Base-by-base conservation (phyloP, 1,140 invertebrate species). In the Drosophila nebulosa region DNA sequence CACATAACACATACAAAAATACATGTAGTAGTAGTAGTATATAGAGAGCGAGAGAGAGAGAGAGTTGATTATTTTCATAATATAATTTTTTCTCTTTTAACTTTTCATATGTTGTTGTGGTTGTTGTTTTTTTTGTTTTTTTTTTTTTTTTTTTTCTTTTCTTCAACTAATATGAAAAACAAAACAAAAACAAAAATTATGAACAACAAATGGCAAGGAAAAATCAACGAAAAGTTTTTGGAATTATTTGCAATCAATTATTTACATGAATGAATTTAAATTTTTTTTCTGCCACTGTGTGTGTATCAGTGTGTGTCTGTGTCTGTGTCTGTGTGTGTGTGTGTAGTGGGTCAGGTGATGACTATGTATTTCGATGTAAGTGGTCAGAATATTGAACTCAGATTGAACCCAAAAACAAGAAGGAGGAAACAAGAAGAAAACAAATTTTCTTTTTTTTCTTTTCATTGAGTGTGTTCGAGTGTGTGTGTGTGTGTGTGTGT, bases 1-100 rank as follows among this genome's bases (percentile, higher is more conserved):
- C 90, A 90, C 89, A 90, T 89, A 88, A 86, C 83, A 86, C 78
- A 80, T 80, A 80, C 78, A 76, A 64, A 76, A 68, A 75, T 68
- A 69, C 50, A 68, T 72, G 64, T 67, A 74, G 67, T 57, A 32
- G 30, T 61, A 70, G 67, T 57, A 32, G 30, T 62, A 71, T 71
- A 79, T 86, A 85, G 69, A 69, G n/a, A n/a, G n/a, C n/a, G n/a
- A n/a, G n/a, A n/a, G n/a, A n/a, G n/a, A n/a, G n/a, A n/a, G n/a
- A n/a, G 68, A 75, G 62, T 78, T 73, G 79, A 71, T 74, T 83
- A 78, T 79, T 65, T 71, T 78, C 62, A 76, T 73, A 70, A 69
- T 64, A 59, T 64, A 61, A 72, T 73, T 65, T 52, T 74, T 65
- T 74, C 73, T 65, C 73, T 64, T 53, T 71, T 73, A 26, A 71